Conservation (phyloP, 2,888 invertebrate species). For the Cryptocheilus praepositus region DNA sequence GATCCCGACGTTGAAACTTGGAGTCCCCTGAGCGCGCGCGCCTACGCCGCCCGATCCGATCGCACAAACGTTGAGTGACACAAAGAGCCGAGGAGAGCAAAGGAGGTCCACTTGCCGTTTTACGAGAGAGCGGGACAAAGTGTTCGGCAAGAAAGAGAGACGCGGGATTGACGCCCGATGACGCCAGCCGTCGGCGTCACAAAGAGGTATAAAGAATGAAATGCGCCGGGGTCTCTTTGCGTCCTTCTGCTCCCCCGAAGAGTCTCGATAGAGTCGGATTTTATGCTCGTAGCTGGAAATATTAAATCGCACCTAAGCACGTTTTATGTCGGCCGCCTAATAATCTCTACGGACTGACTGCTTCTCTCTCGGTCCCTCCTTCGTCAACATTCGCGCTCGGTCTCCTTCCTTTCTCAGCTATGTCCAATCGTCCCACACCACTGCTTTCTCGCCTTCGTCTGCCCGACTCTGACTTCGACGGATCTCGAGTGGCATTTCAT, state of each 20-base stretch:
- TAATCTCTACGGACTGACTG: conserved; percentile 57
- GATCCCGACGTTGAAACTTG: neutral
- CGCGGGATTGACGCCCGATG: conserved; percentile 41
- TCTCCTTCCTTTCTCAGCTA: conserved; percentile 8
- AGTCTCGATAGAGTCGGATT: conserved; percentile 63
- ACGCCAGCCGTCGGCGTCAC: conserved; percentile 56
- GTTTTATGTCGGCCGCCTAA: conserved; percentile 72
- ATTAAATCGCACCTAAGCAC: conserved; percentile 75
- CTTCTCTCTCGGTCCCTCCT: conserved; percentile 22
- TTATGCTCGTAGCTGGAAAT: conserved; percentile 74
- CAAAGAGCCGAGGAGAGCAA: neutral
- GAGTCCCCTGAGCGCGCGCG: neutral
- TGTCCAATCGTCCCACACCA: conserved; percentile 18
- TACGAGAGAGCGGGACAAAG: neutral
- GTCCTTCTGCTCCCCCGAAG: conserved; percentile 11
- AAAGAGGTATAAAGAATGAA: conserved; percentile 46
- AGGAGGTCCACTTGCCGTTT: neutral
- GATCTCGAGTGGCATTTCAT: conserved; percentile 17
- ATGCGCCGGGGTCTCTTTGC: conserved; percentile 8
- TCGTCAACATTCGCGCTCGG: conserved; percentile 16
- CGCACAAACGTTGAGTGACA: conserved; percentile 1
- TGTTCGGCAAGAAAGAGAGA: conserved; percentile 10
- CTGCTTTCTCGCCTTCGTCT: conserved; percentile 11
- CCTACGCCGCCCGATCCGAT: neutral
- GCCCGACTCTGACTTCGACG: neutral